Percentiles rank a stretch among this genome's conserved stretches.
phyloP scores from a whole-genome alignment of 2,888 invertebrate genomes.

The Eilema griseolum region DNA sequence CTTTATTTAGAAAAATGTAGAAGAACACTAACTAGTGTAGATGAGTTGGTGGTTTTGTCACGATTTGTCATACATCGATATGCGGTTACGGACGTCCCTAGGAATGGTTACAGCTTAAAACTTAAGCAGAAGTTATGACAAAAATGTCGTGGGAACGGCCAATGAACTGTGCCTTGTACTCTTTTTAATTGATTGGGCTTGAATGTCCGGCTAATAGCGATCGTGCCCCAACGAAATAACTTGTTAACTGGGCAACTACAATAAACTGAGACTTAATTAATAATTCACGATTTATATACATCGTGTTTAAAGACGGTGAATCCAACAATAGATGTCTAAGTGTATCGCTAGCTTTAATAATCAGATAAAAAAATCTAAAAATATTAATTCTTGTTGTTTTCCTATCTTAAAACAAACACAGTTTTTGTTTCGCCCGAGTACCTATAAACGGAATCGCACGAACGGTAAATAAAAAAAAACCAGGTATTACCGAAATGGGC shows the following conservation, averaged over 20 bases:
- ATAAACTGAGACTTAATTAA: conserved; percentile 61
- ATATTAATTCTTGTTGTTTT: conserved; percentile 40
- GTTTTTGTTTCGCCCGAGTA: conserved; percentile 32
- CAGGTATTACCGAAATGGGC: too few species aligned
- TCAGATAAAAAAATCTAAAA: conserved; percentile 35
- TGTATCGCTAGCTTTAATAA: conserved; percentile 37
- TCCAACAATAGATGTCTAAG: conserved; percentile 46
- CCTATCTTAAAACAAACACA: conserved; percentile 39
- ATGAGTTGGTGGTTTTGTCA: conserved; percentile 85
- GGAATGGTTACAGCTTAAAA: conserved; percentile 62
- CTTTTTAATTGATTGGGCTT: conserved; percentile 66
- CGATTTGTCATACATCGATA: conserved; percentile 84
- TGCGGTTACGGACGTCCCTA: conserved; percentile 74
- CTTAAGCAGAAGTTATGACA: conserved; percentile 80
- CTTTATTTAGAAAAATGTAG: conserved; percentile 28
- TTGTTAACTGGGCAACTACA: conserved; percentile 61
- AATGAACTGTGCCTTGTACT: conserved; percentile 65
- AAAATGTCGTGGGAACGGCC: conserved; percentile 80
- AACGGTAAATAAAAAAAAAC: background rate
- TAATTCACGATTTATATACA: conserved; percentile 61
- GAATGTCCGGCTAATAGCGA: conserved; percentile 64
- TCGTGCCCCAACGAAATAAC: conserved; percentile 68
- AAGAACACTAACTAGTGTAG: conserved; percentile 60
- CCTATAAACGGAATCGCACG: background rate
- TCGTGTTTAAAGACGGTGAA: conserved; percentile 40